These are phyloP conservation scores for Caenorhabditis parvicauda DNA, from an alignment of 2,888 invertebrate genomes.

Conservation along the genomic window DNA sequence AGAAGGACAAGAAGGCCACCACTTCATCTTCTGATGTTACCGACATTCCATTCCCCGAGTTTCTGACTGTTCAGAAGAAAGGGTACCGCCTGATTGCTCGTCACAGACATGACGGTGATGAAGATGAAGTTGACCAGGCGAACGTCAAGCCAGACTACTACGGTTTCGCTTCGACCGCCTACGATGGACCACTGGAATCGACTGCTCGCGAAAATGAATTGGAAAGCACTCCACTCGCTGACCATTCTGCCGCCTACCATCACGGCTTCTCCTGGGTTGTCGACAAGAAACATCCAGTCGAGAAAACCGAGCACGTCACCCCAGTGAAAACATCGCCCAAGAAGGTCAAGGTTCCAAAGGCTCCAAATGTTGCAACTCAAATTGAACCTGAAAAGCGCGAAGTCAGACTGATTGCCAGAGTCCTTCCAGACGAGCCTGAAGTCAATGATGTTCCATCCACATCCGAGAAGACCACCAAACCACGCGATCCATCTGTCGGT, in stretches of 20 bases:
- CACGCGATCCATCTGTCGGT: conserved; percentile 3
- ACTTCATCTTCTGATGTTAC: too few relatives aligned
- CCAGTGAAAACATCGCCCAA: conserved; percentile 3
- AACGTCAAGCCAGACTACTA: conserved; percentile 22
- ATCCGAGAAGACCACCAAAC: conserved; percentile 7
- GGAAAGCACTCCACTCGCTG: conserved; percentile 15
- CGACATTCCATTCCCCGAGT: too few relatives aligned
- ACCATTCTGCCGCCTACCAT: conserved; percentile 21
- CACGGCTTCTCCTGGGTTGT: conserved; percentile 12
- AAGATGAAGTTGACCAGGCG: conserved; percentile 22
- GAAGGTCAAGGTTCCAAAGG: conserved; percentile 8
- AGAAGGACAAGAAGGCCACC: too few relatives aligned
- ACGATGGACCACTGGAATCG: conserved; percentile 26
- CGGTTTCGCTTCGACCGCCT: conserved; percentile 15
- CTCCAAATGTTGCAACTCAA: conserved; percentile 8
- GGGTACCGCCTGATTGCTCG: conserved; percentile 21
- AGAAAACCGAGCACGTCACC: too few relatives aligned
- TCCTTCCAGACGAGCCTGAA: conserved; percentile 13
- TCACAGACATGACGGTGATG: conserved; percentile 30
- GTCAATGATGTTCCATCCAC: not conserved
- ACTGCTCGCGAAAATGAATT: conserved; percentile 9
- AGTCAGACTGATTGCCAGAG: conserved; percentile 26
- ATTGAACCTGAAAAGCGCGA: conserved; percentile 12
- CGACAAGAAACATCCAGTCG: not conserved
- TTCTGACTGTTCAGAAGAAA: too few relatives aligned